These are phyloP conservation scores for Dicentrarchus labrax DNA, from an alignment of 2,113 vertebrate species.

Conservation along the genomic window DNA sequence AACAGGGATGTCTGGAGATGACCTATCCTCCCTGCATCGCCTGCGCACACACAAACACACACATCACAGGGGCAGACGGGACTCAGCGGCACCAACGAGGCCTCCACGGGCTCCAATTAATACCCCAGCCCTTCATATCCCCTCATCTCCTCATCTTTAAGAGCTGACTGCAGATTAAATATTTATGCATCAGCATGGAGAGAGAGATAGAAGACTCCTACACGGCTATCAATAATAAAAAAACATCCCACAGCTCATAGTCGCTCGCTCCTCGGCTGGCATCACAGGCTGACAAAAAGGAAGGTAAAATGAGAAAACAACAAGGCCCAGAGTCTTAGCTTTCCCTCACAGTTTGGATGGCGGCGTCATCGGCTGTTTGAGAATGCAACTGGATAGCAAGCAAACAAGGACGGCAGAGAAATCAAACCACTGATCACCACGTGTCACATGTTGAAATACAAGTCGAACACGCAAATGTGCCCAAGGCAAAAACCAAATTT, in stretches of 20 bases:
- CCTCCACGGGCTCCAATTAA: constrained; percentile 81
- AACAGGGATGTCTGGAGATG: constrained; percentile 64
- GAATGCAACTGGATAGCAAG: constrained; percentile 44
- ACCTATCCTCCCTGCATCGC: constrained; percentile 45
- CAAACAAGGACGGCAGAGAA: constrained; percentile 24
- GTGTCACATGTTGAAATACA: constrained; percentile 28
- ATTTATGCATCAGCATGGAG: constrained; percentile 79
- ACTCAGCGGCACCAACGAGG: constrained; percentile 78
- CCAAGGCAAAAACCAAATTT: constrained; percentile 38
- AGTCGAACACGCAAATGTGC: constrained; percentile 22
- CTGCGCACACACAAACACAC: constrained; percentile 29
- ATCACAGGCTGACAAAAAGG: constrained; percentile 40
- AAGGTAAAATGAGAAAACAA: constrained; percentile 62
- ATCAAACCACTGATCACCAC: constrained; percentile 41
- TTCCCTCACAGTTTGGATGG: constrained; percentile 46
- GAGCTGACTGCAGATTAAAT: constrained; percentile 83
- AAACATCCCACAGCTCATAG: constrained; percentile 62
- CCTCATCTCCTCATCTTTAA: constrained; percentile 82
- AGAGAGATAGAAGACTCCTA: constrained; percentile 71
- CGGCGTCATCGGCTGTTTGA: constrained; percentile 28
- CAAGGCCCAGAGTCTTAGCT: constrained; percentile 42
- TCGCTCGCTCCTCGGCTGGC: constrained; percentile 40
- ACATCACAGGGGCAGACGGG: constrained; percentile 62
- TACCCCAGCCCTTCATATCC: constrained; percentile 76
- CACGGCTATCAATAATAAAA: constrained; percentile 75